These are phyloP conservation scores for Phycodurus eques DNA, from an alignment of 2,113 vertebrate genomes.

Conservation along the genomic window DNA sequence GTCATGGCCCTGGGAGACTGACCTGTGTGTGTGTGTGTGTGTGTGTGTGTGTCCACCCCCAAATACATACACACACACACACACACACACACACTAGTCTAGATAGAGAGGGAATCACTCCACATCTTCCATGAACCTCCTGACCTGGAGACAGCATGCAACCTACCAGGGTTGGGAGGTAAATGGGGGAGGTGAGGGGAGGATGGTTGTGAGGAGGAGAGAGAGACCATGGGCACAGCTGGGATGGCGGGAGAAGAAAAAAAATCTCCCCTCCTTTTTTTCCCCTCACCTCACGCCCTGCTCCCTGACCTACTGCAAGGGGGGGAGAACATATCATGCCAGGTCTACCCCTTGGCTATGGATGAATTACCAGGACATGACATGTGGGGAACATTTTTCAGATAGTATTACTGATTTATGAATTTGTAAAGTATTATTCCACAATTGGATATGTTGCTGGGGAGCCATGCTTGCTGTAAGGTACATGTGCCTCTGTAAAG, in stretches of 20 bases:
- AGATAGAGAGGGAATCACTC: constrained; percentile 44
- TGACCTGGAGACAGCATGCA: constrained; percentile 54
- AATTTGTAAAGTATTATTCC: neutral
- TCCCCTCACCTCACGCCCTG: constrained; percentile 53
- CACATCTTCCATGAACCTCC: constrained; percentile 56
- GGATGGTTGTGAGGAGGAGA: constrained; percentile 28
- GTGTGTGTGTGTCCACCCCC: constrained; percentile 13
- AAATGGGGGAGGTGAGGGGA: constrained; percentile 30
- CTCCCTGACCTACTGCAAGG: constrained; percentile 56
- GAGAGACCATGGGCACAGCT: constrained; percentile 58
- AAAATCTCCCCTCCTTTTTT: constrained; percentile 31
- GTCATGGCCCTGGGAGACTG: constrained; percentile 40
- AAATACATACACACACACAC: neutral
- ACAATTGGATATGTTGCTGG: neutral
- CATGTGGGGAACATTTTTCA: neutral
- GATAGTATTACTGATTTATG: neutral
- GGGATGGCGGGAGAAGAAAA: constrained; percentile 51
- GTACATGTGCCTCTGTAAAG: neutral
- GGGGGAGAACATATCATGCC: constrained; percentile 35
- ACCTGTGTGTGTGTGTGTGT: neutral
- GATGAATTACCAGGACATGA: constrained; percentile 10
- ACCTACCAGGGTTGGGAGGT: constrained; percentile 37
- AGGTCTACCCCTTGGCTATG: constrained; percentile 24
- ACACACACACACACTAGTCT: neutral
- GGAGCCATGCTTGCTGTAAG: neutral